Conservation (phyloP, 2,888 invertebrate genomes). For the Automeris io region DNA sequence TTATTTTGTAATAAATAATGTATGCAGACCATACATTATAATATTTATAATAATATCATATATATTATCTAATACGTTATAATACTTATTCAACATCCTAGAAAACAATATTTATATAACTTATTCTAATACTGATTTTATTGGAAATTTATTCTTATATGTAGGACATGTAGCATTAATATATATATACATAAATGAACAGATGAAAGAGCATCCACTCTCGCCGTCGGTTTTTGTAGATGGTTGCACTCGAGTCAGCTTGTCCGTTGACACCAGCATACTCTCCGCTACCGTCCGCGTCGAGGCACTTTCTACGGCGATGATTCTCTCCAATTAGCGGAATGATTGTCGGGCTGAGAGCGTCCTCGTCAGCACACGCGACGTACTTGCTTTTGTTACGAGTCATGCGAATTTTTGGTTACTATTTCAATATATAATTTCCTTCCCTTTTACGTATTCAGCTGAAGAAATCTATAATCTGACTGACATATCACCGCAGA, state of each 20-base stretch:
- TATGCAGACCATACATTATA: too few species aligned
- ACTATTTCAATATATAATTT: too few species aligned
- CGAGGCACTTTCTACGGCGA: conserved; percentile 60
- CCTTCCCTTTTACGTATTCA: too few species aligned
- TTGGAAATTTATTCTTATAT: conserved; percentile 2
- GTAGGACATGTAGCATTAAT: conserved; percentile 25
- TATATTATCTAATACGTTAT: too few species aligned
- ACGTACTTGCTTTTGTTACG: conserved; percentile 64
- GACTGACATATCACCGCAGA: too few species aligned
- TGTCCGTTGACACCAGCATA: conserved; percentile 57
- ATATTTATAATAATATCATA: too few species aligned
- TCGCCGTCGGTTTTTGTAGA: conserved; percentile 25
- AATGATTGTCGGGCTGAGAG: conserved; percentile 63
- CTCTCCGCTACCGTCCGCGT: conserved; percentile 10
- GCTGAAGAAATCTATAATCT: too few species aligned
- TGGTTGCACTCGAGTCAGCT: conserved; percentile 48
- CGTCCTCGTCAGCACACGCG: conserved; percentile 60
- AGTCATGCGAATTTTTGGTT: conserved; percentile 26
- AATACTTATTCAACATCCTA: too few species aligned
- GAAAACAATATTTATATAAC: background rate
- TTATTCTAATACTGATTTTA: too few species aligned
- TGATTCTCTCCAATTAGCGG: conserved; percentile 76
- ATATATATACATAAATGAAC: conserved; percentile 44
- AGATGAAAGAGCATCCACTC: conserved; percentile 45
- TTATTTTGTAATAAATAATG: too few species aligned